Percentiles rank a stretch among this genome's conserved stretches.
Evolutionary conservation across 1,140 invertebrate genomes (phyloP).

Genomic region (Diachasmimorpha longicaudata): DNA sequence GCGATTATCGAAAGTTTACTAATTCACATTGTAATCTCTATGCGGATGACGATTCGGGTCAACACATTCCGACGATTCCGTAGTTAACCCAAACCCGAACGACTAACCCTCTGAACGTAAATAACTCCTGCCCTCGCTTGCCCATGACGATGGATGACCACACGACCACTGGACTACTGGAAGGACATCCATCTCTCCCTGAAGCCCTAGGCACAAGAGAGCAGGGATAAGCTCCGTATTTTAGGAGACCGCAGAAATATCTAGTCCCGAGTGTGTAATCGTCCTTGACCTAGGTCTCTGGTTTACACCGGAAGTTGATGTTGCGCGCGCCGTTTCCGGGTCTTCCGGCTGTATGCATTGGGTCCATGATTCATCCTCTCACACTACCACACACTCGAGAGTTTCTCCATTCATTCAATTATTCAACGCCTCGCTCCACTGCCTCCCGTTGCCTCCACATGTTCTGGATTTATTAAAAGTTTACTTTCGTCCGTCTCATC

Average conservation of each 20-base stretch:
- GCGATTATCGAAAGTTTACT: too few species aligned
- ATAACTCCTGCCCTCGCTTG: not conserved
- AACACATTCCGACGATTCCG: not conserved
- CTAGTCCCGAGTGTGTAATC: not conserved
- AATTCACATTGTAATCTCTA: not conserved
- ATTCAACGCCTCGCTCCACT: not conserved
- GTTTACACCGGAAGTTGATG: conserved; percentile 6
- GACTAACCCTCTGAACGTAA: too few species aligned
- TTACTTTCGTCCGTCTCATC: not conserved
- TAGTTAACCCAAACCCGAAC: too few species aligned
- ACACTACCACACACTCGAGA: not conserved
- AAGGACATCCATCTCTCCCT: too few species aligned
- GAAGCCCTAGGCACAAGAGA: not conserved
- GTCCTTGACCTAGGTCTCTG: conserved; percentile 19
- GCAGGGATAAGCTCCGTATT: not conserved
- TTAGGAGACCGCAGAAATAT: not conserved
- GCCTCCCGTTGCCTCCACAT: not conserved
- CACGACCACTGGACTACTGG: too few species aligned
- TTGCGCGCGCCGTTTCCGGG: not conserved
- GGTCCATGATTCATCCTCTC: not conserved
- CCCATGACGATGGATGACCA: too few species aligned
- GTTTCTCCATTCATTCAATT: not conserved
- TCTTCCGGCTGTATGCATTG: not conserved
- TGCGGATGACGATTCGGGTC: not conserved
- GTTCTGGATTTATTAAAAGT: not conserved